phyloP scores from a whole-genome alignment of 2,888 invertebrate species.

The Ennomos fuscantarius region DNA sequence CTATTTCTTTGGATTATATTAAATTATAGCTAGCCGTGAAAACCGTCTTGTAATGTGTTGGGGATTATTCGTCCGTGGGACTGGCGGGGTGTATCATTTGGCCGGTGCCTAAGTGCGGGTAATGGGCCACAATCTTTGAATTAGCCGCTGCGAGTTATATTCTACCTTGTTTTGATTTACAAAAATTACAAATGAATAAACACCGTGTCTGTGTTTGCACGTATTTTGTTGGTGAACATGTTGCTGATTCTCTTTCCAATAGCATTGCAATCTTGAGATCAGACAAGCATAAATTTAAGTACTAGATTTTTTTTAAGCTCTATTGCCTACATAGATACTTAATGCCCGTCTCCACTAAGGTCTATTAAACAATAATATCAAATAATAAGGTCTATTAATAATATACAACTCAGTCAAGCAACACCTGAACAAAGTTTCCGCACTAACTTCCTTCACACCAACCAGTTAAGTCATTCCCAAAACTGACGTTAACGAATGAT shows the following conservation, averaged over 20 bases:
- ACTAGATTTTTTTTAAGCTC: too few relatives aligned
- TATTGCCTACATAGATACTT: too few relatives aligned
- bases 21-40: constrained; percentile 85
- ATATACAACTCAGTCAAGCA: too few relatives aligned
- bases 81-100: constrained; percentile 77
- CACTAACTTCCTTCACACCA: too few relatives aligned
- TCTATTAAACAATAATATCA: too few relatives aligned
- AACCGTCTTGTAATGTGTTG: constrained; percentile 83
- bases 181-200: constrained; percentile 38
- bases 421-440: too few relatives aligned
- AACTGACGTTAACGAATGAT: too few relatives aligned
- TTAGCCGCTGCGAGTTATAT: constrained; percentile 66
- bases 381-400: too few relatives aligned
- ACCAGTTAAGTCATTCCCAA: too few relatives aligned
- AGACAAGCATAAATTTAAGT: too few relatives aligned
- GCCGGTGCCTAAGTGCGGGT: constrained; percentile 71
- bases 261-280: background rate
- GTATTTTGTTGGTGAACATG: constrained; percentile 16
- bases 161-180: constrained; percentile 67
- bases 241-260: constrained; percentile 23
- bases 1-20: constrained; percentile 85
- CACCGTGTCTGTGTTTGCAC: constrained; percentile 17
- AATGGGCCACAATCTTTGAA: constrained; percentile 79
- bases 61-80: constrained; percentile 79
- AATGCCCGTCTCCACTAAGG: too few relatives aligned